A percentile compares a stretch with the other conserved stretches of the same genome.
These are phyloP conservation scores for Proisotoma minuta DNA, from an alignment of 2,888 invertebrate species.

Conservation along the genomic window DNA sequence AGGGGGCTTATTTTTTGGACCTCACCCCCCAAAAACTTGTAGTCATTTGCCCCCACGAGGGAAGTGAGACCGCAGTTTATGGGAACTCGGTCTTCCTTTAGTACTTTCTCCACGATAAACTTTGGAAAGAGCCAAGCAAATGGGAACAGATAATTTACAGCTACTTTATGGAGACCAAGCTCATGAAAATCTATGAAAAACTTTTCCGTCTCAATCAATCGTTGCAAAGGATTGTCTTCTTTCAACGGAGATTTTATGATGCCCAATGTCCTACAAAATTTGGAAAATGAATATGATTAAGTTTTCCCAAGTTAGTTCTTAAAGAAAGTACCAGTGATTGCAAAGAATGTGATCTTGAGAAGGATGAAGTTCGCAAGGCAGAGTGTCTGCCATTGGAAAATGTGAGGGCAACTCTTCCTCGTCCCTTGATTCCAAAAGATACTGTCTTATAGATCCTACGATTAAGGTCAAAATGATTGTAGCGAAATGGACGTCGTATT, in stretches of 20 bases:
- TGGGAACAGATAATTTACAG: conserved; percentile 32
- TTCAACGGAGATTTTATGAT: conserved; percentile 31
- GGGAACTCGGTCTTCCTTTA: conserved; percentile 26
- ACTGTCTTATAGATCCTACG: conserved; percentile 34
- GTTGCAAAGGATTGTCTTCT: conserved; percentile 30
- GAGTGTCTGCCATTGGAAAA: conserved; percentile 27
- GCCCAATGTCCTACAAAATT: conserved; percentile 25
- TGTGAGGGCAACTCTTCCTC: conserved; percentile 24
- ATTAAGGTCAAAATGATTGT: conserved; percentile 30
- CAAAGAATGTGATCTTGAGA: conserved; percentile 22
- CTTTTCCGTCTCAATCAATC: conserved; percentile 31
- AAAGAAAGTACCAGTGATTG: conserved; percentile 33
- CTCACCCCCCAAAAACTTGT: conserved; percentile 26
- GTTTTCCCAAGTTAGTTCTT: neutral
- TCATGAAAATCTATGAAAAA: conserved; percentile 30
- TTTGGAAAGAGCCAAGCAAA: conserved; percentile 29
- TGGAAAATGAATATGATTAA: neutral
- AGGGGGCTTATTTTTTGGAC: conserved; percentile 30
- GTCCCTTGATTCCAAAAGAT: conserved; percentile 28
- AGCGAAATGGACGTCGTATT: conserved; percentile 37
- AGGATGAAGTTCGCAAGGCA: conserved; percentile 36
- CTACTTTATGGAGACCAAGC: conserved; percentile 31
- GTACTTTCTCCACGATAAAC: conserved; percentile 14
- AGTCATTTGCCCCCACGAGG: conserved; percentile 28
- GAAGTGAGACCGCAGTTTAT: conserved; percentile 33